phyloP scores from a whole-genome alignment of 2,113 vertebrate species.

The Corvus moneduloides region DNA sequence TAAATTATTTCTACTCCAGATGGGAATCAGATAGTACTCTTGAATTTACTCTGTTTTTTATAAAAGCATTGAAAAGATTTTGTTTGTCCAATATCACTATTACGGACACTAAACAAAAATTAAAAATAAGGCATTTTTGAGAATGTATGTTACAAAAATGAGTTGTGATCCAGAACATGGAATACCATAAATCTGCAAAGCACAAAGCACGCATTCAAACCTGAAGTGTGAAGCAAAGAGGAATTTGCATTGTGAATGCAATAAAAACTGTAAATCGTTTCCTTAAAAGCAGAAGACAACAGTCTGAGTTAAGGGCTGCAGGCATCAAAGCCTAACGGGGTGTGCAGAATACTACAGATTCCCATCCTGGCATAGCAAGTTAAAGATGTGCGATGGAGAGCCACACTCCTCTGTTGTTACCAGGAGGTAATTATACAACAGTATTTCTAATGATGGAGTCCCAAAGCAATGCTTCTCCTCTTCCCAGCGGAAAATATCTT shows the following conservation, averaged over 20 bases:
- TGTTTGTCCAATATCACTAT: neutral
- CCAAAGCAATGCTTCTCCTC: constrained; percentile 65
- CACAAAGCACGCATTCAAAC: constrained; percentile 20
- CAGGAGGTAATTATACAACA: constrained; percentile 72
- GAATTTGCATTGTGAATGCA: constrained; percentile 37
- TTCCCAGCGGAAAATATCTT: constrained; percentile 76
- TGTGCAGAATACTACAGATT: constrained; percentile 32
- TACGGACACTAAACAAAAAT: neutral
- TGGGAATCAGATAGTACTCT: neutral
- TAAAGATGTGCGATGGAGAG: constrained; percentile 50
- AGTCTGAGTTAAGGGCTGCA: neutral
- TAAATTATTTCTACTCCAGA: constrained; percentile 9
- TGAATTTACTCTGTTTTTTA: neutral
- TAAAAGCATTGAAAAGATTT: constrained; percentile 1
- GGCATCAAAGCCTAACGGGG: neutral
- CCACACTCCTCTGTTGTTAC: constrained; percentile 65
- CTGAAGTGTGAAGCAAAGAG: constrained; percentile 9
- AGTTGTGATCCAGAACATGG: neutral
- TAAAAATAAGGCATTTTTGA: constrained; percentile 1
- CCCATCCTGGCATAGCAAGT: constrained; percentile 36
- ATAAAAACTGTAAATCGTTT: constrained; percentile 29
- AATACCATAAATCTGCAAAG: constrained; percentile 29
- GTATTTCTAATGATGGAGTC: constrained; percentile 69
- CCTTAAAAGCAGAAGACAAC: constrained; percentile 26
- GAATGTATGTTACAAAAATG: neutral